Base-by-base conservation (phyloP, 1,140 invertebrate species). In the Zophobas atratus region DNA sequence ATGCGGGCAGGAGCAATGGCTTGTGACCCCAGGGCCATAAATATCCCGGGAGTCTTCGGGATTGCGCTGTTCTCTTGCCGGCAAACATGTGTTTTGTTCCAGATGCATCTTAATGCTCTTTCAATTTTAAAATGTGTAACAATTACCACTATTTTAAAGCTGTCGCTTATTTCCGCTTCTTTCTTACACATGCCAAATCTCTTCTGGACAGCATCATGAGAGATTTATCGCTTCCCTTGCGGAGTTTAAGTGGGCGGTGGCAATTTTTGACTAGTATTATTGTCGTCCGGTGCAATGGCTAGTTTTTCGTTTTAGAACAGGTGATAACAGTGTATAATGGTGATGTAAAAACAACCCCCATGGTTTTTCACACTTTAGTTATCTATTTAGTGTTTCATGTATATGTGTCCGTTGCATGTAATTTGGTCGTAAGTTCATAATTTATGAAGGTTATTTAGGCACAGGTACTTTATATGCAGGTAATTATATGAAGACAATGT, bases 21-120 rank as follows among this genome's bases (percentile, higher is more conserved):
- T 86, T 86, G 83, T 85, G 85, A 85, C 85, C 85, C 85, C 79
- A 77, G 78, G 79, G 84, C 83, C 85, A 86, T 86, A 86, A 86
- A 86, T 86, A 84, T 86, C 82, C 82, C 80, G 80, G 67, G 80
- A 81, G 79, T 77, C 81, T 82, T 80, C 70, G 75, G 79, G 77
- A 80, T 78, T 76, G 79, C 74, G 72, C 77, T 72, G 39, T 75
- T 56, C 55, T 60, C 51, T 56, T 63, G 72, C 6, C 72, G 51
- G 41, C 72, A 48, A 63, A 63, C 73, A 75, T 60, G 57, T 75
- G 73, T 75, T 75, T 75, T 49, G 39, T 75, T 60, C 6, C 56
- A 70, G 38, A 56, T 70, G 49, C 60, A 76, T 56, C 39, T 73
- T 56, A 53, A 73, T 53, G 49, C 55, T 36, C 1, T 43, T n/a